phyloP scores from a whole-genome alignment of 2,888 invertebrate species.

The Tetragnatha montana region DNA sequence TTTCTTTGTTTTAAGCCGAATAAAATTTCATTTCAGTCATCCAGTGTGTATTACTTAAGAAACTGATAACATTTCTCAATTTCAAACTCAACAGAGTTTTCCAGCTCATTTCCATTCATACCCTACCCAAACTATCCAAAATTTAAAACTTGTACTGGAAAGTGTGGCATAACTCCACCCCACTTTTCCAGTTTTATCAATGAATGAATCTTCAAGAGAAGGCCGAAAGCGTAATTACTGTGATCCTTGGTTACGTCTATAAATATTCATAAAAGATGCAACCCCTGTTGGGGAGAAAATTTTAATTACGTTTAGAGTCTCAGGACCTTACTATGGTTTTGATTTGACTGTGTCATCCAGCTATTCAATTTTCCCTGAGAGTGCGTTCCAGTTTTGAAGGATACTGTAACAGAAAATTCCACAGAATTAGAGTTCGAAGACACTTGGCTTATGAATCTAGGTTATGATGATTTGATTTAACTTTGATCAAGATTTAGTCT shows the following conservation, averaged over 20 bases:
- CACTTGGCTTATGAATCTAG: too few relatives aligned
- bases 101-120: too few relatives aligned
- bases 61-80: too few relatives aligned
- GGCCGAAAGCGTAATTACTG: not conserved
- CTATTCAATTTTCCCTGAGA: not conserved
- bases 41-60: too few relatives aligned
- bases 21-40: too few relatives aligned
- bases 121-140: not conserved
- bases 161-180: not conserved
- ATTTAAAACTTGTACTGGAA: not conserved
- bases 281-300: not conserved
- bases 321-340: not conserved
- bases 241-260: not conserved
- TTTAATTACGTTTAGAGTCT: not conserved
- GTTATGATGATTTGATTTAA: too few relatives aligned
- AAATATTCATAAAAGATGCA: not conserved
- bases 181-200: not conserved
- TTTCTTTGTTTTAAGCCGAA: too few relatives aligned
- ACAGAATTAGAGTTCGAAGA: too few relatives aligned
- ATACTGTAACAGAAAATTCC: too few relatives aligned
- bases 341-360: not conserved
- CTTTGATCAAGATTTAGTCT: too few relatives aligned
- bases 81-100: too few relatives aligned
- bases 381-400: not conserved
- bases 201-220: not conserved